These are phyloP conservation scores for Aegithalos caudatus DNA, from an alignment of 2,113 vertebrate species.

Conservation along the genomic window DNA sequence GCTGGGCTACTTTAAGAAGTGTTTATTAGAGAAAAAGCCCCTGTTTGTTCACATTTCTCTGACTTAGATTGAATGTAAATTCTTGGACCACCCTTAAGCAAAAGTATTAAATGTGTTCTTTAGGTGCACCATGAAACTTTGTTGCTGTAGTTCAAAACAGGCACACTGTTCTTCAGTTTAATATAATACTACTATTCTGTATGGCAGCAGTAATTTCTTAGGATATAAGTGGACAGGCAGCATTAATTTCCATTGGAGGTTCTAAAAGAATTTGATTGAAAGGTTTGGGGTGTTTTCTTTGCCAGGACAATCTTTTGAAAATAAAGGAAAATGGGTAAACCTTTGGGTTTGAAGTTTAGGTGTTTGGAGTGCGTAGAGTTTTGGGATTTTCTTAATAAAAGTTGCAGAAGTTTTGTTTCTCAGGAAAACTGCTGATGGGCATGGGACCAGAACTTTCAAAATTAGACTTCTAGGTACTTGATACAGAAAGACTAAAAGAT, in stretches of 20 bases:
- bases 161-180: neutral
- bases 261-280: neutral
- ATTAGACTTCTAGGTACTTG: neutral
- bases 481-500: neutral
- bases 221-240: neutral
- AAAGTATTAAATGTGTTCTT: neutral
- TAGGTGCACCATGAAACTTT: neutral
- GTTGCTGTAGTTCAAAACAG: neutral
- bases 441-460: neutral
- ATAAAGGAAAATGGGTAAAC: neutral
- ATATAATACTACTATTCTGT: neutral
- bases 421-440: neutral
- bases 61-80: neutral
- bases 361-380: neutral
- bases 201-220: neutral
- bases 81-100: neutral
- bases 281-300: neutral
- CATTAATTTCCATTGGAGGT: neutral
- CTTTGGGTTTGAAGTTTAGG: neutral
- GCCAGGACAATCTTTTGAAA: neutral
- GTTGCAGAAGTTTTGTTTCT: neutral
- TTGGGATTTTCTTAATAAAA: neutral
- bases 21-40: neutral
- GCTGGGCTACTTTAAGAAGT: neutral
- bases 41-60: neutral